phyloP scores from a whole-genome alignment of 2,888 invertebrate genomes.

The Brenthis hecate region DNA sequence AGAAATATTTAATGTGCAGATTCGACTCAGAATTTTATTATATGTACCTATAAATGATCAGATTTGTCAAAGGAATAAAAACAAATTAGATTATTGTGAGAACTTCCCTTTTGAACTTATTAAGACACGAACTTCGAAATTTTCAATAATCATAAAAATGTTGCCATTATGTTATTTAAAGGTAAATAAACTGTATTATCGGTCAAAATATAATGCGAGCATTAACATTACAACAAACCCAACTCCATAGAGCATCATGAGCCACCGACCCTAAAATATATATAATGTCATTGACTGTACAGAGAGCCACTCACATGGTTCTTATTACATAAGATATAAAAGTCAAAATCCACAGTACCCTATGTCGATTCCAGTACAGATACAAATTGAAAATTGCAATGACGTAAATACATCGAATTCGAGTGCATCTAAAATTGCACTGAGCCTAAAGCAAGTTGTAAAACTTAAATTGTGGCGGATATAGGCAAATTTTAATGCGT shows the following conservation, averaged over 20 bases:
- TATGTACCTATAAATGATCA: no score
- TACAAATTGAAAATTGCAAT: slow-evolving; percentile 36
- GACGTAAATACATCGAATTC: slow-evolving; percentile 44
- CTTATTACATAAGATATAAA: slow-evolving; percentile 16
- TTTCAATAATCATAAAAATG: no score
- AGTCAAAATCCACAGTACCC: slow-evolving; percentile 13
- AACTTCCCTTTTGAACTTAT: no score
- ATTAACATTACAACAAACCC: slow-evolving; percentile 29
- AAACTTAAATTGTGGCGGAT: slow-evolving; percentile 37
- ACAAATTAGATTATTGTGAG: no score
- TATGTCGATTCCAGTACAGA: slow-evolving; percentile 26
- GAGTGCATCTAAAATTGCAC: slow-evolving; percentile 43
- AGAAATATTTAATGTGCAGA: no score
- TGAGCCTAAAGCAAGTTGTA: slow-evolving; percentile 40
- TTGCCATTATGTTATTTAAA: neutral
- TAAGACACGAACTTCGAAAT: no score
- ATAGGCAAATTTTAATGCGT: slow-evolving; percentile 27
- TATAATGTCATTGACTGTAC: slow-evolving; percentile 40
- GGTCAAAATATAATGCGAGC: slow-evolving; percentile 8
- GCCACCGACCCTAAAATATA: slow-evolving; percentile 36
- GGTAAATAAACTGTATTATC: slow-evolving; percentile 9
- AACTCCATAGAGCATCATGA: slow-evolving; percentile 28
- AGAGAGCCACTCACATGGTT: neutral
- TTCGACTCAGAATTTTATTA: no score
- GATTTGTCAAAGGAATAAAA: no score